Percentiles rank a stretch among this genome's conserved stretches.
These are phyloP conservation scores for Aleiodes alternator DNA, from an alignment of 2,888 invertebrate genomes.

Conservation along the genomic window DNA sequence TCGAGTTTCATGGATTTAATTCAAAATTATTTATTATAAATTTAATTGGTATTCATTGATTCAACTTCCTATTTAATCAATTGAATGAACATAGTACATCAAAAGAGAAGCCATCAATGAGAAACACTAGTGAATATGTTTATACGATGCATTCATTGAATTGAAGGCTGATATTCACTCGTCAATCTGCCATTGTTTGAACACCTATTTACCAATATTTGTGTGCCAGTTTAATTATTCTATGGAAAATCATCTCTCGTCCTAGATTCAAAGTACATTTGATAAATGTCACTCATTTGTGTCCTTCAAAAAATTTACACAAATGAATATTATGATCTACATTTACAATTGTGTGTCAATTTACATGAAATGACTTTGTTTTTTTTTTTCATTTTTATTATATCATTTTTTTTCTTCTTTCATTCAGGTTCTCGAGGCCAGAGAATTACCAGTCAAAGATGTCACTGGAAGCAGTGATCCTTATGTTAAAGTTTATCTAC, in stretches of 20 bases:
- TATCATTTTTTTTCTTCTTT: neutral
- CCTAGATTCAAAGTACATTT: slow-evolving; percentile 55
- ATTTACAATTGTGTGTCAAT: slow-evolving; percentile 24
- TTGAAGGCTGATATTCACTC: slow-evolving; percentile 22
- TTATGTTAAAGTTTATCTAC: slow-evolving; percentile 89
- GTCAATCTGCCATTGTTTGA: slow-evolving; percentile 33
- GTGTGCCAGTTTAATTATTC: slow-evolving; percentile 56
- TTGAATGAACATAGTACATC: neutral
- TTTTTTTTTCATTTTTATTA: neutral
- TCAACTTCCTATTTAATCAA: too few species aligned
- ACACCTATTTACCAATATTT: slow-evolving; percentile 53
- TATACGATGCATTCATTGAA: slow-evolving; percentile 3
- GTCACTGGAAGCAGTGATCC: slow-evolving; percentile 91
- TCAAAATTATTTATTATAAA: too few species aligned
- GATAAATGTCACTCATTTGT: slow-evolving; percentile 50
- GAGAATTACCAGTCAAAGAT: slow-evolving; percentile 89
- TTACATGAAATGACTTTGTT: neutral
- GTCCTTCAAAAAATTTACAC: slow-evolving; percentile 30
- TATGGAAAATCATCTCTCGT: slow-evolving; percentile 49
- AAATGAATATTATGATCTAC: slow-evolving; percentile 12
- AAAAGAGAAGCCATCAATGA: neutral
- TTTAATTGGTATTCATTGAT: too few species aligned
- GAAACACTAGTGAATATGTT: neutral
- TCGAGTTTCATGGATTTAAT: too few species aligned
- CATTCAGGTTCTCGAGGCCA: slow-evolving; percentile 82